Base-by-base conservation (phyloP, 2,113 vertebrate genomes). In the Himantopus leucocephalus region DNA sequence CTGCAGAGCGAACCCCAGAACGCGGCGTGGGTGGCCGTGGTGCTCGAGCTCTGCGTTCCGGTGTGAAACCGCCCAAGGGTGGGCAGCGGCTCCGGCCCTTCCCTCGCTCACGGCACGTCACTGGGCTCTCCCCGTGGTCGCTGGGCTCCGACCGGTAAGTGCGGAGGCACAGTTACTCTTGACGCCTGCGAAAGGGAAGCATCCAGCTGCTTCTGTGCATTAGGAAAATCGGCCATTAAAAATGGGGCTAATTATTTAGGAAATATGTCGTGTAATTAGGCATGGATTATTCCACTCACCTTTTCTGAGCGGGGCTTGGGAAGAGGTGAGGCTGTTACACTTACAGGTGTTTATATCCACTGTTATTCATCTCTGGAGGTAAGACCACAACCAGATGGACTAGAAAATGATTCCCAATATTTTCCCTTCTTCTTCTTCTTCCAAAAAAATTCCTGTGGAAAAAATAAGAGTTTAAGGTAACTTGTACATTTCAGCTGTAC, bases 1-100 rank as follows among this genome's bases (percentile, higher is more conserved):
- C 75, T 81, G 59, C 59, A 20, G 88, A 68, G 27, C 30, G 26
- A 17, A 22, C 1, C 34, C 48, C 75, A 3, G 39, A 3, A 23
- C 13, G 48, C 18, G 37, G 26, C 30, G 5, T 23, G 48, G 48
- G 48, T 48, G 48, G 48, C 47, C 21, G 1, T 34, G 63, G 24
- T 15, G 75, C 35, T 37, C 32, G 26, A 2, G 17, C 35, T 26
- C 60, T 17, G 6, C 15, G 0, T n/a, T 14, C n/a, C 0, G 0
- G 19, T 5, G 52, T 32, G 64, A 20, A 29, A 2, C 0, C 8
- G 6, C 45, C 19, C 2, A 45, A 5, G 50, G 13, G 18, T 14
- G 67, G 59, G 43, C 66, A 59, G 55, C 6, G 5, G 64, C 16
- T 37, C 39, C 5, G 12, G 29, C 35, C 47, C 23, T 8, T 45